A percentile compares a stretch with the other conserved stretches of the same genome.
These are phyloP conservation scores for Lochmaea crataegi DNA, from an alignment of 2,888 invertebrate genomes.

Conservation along the genomic window DNA sequence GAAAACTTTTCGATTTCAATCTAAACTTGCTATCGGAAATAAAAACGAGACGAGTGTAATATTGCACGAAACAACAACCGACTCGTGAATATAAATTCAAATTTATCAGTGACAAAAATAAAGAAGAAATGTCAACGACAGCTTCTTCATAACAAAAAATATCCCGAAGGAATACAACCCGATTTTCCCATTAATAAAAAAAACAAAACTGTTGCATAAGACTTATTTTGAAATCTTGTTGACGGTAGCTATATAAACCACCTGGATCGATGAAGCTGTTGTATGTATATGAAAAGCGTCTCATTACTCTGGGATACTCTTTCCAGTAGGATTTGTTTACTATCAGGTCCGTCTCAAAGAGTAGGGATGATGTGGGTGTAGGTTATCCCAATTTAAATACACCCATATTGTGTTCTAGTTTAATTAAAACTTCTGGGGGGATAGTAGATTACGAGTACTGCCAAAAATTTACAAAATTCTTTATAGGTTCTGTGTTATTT, in stretches of 20 bases:
- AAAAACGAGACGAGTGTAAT: not conserved
- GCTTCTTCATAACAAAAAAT: slow-evolving; percentile 13
- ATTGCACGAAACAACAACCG: not conserved
- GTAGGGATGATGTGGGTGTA: not conserved
- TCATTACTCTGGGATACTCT: slow-evolving; percentile 16
- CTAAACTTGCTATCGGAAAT: not conserved
- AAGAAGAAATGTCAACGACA: not conserved
- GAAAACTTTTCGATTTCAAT: not conserved
- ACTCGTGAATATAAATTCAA: not conserved
- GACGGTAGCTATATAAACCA: slow-evolving; percentile 10
- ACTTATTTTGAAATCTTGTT: slow-evolving; percentile 12
- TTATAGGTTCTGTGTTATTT: too few relatives aligned
- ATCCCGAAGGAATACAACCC: not conserved
- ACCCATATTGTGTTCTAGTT: not conserved
- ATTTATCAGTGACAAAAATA: not conserved
- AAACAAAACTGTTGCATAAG: slow-evolving; percentile 21
- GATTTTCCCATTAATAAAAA: slow-evolving; percentile 16
- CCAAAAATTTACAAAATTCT: too few relatives aligned
- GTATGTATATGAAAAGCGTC: slow-evolving; percentile 16
- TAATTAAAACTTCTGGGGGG: too few relatives aligned
- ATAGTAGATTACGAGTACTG: too few relatives aligned
- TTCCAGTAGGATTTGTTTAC: slow-evolving; percentile 16
- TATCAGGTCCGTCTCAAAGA: not conserved
- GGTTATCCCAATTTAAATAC: not conserved
- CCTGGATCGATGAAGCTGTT: slow-evolving; percentile 23